These are phyloP conservation scores for Irena cyanogastra DNA, from an alignment of 2,113 vertebrate genomes.

Conservation along the genomic window DNA sequence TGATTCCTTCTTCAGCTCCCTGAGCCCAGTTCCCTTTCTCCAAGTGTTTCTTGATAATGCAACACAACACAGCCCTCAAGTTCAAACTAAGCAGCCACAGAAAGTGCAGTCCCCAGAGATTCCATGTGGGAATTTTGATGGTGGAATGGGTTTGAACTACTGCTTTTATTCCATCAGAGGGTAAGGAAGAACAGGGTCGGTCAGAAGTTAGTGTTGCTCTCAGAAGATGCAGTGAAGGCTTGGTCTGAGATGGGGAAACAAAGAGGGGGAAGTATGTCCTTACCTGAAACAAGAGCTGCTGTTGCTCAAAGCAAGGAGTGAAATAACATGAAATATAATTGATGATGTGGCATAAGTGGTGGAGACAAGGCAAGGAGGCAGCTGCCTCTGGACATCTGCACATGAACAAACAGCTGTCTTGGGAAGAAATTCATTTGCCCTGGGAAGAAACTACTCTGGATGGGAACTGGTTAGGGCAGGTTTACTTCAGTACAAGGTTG, in stretches of 20 bases:
- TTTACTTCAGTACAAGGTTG: slow-evolving; percentile 17
- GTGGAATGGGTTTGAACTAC: not conserved
- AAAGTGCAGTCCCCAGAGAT: not conserved
- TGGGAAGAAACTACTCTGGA: not conserved
- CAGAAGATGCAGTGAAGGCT: not conserved
- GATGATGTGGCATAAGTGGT: not conserved
- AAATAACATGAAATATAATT: not conserved
- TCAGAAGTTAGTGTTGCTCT: not conserved
- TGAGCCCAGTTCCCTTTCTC: not conserved
- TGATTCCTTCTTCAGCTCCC: not conserved
- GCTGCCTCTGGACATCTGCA: slow-evolving; percentile 16
- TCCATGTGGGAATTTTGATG: not conserved
- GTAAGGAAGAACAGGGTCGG: not conserved
- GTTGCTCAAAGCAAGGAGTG: not conserved
- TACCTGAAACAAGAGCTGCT: not conserved
- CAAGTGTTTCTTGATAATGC: not conserved
- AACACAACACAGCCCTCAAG: not conserved
- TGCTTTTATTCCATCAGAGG: not conserved
- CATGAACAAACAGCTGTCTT: not conserved
- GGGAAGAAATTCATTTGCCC: slow-evolving; percentile 19
- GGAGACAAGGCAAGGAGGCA: not conserved
- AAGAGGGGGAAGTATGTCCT: not conserved
- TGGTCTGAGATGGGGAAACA: not conserved
- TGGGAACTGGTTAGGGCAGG: slow-evolving; percentile 36
- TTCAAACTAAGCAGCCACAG: not conserved